A percentile compares a stretch with the other conserved stretches of the same genome.
Conservation (phyloP, 2,888 invertebrate species). For the Spilarctia lutea region DNA sequence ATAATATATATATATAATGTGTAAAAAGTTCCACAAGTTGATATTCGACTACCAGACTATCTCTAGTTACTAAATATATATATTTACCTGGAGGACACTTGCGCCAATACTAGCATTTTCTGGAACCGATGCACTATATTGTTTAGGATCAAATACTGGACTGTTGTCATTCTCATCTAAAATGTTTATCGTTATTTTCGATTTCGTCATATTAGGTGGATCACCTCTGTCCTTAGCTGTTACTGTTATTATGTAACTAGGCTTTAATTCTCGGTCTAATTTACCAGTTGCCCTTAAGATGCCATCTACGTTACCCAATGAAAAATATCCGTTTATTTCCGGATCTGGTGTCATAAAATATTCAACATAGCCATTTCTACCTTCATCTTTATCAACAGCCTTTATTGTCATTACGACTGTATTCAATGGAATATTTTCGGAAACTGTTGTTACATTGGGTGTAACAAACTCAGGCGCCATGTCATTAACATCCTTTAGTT, state of each 20-base stretch:
- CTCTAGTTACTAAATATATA: not conserved
- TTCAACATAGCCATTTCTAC: slow-evolving; percentile 96
- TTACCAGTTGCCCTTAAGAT: slow-evolving; percentile 93
- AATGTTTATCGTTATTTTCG: slow-evolving; percentile 90
- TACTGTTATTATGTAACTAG: slow-evolving; percentile 91
- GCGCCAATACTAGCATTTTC: slow-evolving; percentile 98
- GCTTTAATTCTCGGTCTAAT: slow-evolving; percentile 93
- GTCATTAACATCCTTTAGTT: slow-evolving; percentile 96
- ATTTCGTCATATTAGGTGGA: slow-evolving; percentile 90
- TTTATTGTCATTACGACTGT: slow-evolving; percentile 96
- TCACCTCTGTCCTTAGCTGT: slow-evolving; percentile 96
- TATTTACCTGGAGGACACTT: slow-evolving; percentile 92
- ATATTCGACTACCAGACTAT: not conserved
- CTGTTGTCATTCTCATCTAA: slow-evolving; percentile 96
- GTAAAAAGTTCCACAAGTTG: not conserved
- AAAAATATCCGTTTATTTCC: slow-evolving; percentile 89
- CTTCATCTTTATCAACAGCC: slow-evolving; percentile 96
- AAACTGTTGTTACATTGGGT: slow-evolving; percentile 91
- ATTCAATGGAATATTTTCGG: slow-evolving; percentile 94
- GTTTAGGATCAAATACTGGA: slow-evolving; percentile 95
- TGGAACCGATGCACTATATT: slow-evolving; percentile 95
- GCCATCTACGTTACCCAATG: slow-evolving; percentile 95
- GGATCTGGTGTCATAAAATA: slow-evolving; percentile 91
- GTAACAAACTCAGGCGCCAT: slow-evolving; percentile 95
- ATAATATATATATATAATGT: not conserved